Evolutionary conservation across 2,113 vertebrate genomes (phyloP).

Genomic region (Holacanthus passer): DNA sequence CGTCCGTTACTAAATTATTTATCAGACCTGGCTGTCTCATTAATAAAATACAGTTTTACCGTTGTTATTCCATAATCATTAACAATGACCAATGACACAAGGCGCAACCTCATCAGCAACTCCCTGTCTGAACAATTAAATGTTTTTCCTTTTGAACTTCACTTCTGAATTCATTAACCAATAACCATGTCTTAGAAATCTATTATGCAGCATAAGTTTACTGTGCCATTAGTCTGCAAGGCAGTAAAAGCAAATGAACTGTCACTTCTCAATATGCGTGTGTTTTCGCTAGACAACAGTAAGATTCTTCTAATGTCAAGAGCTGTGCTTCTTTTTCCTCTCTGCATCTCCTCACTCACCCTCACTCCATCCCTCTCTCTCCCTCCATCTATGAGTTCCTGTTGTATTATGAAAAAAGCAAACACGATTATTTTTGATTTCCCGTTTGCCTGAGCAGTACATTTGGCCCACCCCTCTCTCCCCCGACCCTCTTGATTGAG

Average conservation of each 20-base stretch:
- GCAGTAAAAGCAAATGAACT: slow-evolving; percentile 77
- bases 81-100: slow-evolving; percentile 50
- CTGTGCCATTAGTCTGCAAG: slow-evolving; percentile 72
- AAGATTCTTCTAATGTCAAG: slow-evolving; percentile 64
- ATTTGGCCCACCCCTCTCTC: slow-evolving; percentile 89
- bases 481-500: slow-evolving; percentile 96
- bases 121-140: slow-evolving; percentile 56
- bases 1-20: slow-evolving; percentile 47
- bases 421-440: slow-evolving; percentile 95
- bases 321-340: slow-evolving; percentile 48
- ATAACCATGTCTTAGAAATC: slow-evolving; percentile 68
- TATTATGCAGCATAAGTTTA: slow-evolving; percentile 71
- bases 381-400: slow-evolving; percentile 71
- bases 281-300: slow-evolving; percentile 58
- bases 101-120: slow-evolving; percentile 39
- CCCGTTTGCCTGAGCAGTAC: slow-evolving; percentile 91
- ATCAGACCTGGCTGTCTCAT: slow-evolving; percentile 34
- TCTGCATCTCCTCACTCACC: slow-evolving; percentile 45
- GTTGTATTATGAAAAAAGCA: slow-evolving; percentile 84
- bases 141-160: slow-evolving; percentile 59
- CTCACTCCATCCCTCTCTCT: slow-evolving; percentile 25
- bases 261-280: slow-evolving; percentile 60
- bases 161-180: slow-evolving; percentile 78
- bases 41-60: slow-evolving; percentile 53
- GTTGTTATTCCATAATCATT: slow-evolving; percentile 42